These are phyloP conservation scores for Gopherus flavomarginatus DNA, from an alignment of 2,113 vertebrate genomes.

Conservation along the genomic window DNA sequence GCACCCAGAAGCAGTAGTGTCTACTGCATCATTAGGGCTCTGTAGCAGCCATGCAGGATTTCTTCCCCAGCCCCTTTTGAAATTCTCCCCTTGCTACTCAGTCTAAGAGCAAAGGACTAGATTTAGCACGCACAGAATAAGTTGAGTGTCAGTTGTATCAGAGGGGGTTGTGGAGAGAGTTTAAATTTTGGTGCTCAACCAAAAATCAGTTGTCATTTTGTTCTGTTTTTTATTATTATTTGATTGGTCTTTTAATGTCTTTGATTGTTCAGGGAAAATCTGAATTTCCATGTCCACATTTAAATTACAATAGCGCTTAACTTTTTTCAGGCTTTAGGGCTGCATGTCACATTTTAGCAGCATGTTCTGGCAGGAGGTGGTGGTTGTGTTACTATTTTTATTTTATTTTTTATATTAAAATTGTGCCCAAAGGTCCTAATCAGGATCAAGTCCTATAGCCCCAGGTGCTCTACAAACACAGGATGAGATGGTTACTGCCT, in stretches of 20 bases:
- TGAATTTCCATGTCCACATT: neutral
- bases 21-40: slow-evolving; percentile 43
- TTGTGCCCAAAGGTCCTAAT: neutral
- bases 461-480: neutral
- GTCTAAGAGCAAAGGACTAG: slow-evolving; percentile 40
- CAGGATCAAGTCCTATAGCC: neutral
- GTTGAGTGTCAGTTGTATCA: slow-evolving; percentile 44
- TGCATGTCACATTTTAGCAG: neutral
- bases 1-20: neutral
- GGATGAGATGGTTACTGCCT: neutral
- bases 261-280: neutral
- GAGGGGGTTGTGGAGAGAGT: slow-evolving; percentile 20
- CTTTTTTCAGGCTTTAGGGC: neutral
- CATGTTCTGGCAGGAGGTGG: neutral
- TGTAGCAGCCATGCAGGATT: slow-evolving; percentile 53
- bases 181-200: neutral
- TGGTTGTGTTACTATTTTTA: neutral
- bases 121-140: slow-evolving; percentile 42
- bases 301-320: neutral
- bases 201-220: neutral
- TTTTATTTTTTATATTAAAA: neutral
- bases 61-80: slow-evolving; percentile 35
- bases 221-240: neutral
- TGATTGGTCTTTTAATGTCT: neutral
- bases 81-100: slow-evolving; percentile 58